Conservation (phyloP, 2,797 vertebrate species). For the Lacerta bilineata region DNA sequence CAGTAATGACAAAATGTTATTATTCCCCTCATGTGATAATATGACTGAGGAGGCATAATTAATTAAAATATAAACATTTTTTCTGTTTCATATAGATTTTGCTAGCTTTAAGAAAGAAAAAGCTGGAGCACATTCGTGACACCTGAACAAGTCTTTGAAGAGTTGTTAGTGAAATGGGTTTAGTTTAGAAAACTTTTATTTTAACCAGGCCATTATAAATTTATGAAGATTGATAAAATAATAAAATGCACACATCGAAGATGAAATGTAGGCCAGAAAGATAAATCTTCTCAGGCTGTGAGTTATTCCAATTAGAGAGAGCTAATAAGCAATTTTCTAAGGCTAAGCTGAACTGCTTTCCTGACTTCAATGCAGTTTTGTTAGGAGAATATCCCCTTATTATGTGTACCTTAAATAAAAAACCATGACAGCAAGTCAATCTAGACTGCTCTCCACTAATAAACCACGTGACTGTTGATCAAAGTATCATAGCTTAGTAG, state of each 20-base stretch:
- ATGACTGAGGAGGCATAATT: slow-evolving; percentile 8
- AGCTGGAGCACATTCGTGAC: background rate
- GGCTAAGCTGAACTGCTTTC: slow-evolving; percentile 44
- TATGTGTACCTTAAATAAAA: slow-evolving; percentile 39
- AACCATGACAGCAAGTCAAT: slow-evolving; percentile 29
- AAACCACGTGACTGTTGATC: slow-evolving; percentile 11
- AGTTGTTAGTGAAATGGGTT: background rate
- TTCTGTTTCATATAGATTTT: background rate
- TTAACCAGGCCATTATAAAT: slow-evolving; percentile 37
- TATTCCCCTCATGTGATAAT: background rate
- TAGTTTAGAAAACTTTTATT: slow-evolving; percentile 23
- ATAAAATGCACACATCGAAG: slow-evolving; percentile 7
- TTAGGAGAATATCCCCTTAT: slow-evolving; percentile 35
- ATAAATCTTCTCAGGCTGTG: slow-evolving; percentile 18
- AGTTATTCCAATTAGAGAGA: slow-evolving; percentile 43
- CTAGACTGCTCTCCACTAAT: slow-evolving; percentile 36
- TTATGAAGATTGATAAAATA: slow-evolving; percentile 41
- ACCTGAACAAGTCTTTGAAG: slow-evolving; percentile 8
- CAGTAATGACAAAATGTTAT: slow-evolving; percentile 5
- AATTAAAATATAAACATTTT: background rate
- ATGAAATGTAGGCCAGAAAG: background rate
- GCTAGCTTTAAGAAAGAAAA: background rate
- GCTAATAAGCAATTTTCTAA: slow-evolving; percentile 34
- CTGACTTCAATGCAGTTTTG: slow-evolving; percentile 41
- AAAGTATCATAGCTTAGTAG: slow-evolving; percentile 23